Evolutionary conservation across 1,140 invertebrate species (phyloP).

Genomic region (Panagrolaimus sp.): DNA sequence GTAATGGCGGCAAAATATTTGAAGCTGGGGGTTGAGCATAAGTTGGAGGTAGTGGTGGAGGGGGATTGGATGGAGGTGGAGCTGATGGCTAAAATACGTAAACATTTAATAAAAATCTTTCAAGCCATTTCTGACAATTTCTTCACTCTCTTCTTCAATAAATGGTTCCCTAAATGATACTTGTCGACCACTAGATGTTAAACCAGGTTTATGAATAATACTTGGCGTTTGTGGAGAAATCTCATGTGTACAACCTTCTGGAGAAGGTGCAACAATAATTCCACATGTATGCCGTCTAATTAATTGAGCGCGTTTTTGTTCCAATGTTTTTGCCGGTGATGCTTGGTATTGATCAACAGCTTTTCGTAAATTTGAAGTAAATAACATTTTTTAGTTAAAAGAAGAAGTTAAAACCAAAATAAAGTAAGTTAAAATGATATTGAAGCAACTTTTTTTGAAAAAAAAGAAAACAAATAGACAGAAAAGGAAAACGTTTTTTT

Average conservation of each 20-base stretch:
- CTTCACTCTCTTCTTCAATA: slow-evolving; percentile 5
- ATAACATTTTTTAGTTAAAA: slow-evolving; percentile 40
- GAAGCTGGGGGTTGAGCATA: slow-evolving; percentile 3
- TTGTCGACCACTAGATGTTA: neutral
- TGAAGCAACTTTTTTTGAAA: no score
- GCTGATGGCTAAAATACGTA: slow-evolving; percentile 12
- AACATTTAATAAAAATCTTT: neutral
- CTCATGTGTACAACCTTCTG: neutral
- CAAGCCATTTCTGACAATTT: neutral
- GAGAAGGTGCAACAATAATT: neutral
- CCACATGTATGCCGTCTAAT: slow-evolving; percentile 50
- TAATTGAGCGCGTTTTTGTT: slow-evolving; percentile 48
- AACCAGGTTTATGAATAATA: neutral
- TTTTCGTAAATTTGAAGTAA: slow-evolving; percentile 51
- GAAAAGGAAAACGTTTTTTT: no score
- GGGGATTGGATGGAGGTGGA: slow-evolving; percentile 30
- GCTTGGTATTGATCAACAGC: slow-evolving; percentile 47
- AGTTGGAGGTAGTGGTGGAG: slow-evolving; percentile 31
- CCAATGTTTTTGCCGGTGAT: slow-evolving; percentile 39
- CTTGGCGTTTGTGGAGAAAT: no score
- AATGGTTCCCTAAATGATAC: slow-evolving; percentile 18
- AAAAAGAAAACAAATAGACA: no score
- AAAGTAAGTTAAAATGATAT: no score
- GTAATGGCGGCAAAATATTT: slow-evolving; percentile 20
- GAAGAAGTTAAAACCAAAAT: neutral